Conservation (phyloP, 2,113 vertebrate species). For the Trogon surrucura region DNA sequence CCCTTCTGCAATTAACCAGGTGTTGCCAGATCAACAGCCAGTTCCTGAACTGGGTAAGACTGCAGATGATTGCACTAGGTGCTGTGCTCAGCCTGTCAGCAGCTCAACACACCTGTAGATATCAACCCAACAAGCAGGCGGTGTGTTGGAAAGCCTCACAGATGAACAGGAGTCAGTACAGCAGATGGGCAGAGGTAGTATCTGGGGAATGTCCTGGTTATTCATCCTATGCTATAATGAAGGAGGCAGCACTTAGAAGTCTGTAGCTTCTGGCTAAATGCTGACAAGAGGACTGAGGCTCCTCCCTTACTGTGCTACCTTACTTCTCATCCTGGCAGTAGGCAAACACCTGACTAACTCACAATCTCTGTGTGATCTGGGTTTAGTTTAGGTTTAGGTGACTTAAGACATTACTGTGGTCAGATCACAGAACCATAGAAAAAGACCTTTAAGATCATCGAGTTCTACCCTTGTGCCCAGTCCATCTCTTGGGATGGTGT, state of each 20-base stretch:
- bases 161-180: neutral
- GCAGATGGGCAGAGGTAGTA: neutral
- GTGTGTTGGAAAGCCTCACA: neutral
- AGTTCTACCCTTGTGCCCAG: neutral
- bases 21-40: neutral
- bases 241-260: neutral
- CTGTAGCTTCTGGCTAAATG: neutral
- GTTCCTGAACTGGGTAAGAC: neutral
- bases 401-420: neutral
- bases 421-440: no score
- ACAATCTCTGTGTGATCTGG: fast-evolving
- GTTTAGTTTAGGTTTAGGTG: neutral
- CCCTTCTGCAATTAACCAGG: neutral
- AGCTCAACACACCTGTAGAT: neutral
- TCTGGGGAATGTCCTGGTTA: neutral
- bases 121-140: neutral
- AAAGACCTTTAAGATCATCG: no score
- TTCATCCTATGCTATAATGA: neutral
- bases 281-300: no score
- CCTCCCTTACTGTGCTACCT: neutral
- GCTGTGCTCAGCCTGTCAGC: neutral
- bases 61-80: neutral
- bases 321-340: neutral
- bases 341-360: neutral
- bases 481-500: neutral